A percentile compares a stretch with the other conserved stretches of the same genome.
Conservation (phyloP, 2,888 invertebrate genomes). For the Lapara coniferarum region DNA sequence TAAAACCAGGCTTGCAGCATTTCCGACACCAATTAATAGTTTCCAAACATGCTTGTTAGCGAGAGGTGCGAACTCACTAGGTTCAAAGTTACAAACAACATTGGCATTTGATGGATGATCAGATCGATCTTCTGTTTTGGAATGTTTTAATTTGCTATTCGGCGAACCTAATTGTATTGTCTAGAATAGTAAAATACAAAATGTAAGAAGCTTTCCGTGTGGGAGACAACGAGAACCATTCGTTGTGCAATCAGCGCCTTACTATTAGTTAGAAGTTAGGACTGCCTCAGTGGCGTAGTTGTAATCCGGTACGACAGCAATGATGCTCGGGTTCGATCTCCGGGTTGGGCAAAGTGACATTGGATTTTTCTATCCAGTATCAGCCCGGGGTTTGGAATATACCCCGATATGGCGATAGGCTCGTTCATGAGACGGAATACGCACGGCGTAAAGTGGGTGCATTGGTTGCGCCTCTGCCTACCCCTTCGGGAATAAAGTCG, state of each 20-base stretch:
- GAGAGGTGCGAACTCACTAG: constrained; percentile 37
- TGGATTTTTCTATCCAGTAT: too few species aligned
- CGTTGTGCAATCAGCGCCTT: background rate
- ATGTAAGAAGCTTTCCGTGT: background rate
- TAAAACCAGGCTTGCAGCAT: constrained; percentile 2
- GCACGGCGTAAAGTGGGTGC: too few species aligned
- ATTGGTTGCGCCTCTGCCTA: too few species aligned
- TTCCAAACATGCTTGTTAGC: constrained; percentile 27
- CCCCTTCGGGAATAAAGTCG: too few species aligned
- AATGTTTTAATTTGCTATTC: background rate
- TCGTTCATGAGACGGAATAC: too few species aligned
- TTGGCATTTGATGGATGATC: constrained; percentile 10
- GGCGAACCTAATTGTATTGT: background rate
- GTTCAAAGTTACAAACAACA: background rate
- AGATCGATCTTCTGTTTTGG: background rate
- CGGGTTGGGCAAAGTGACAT: too few species aligned
- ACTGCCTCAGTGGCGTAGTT: too few species aligned
- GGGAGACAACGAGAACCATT: background rate
- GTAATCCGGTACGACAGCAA: too few species aligned
- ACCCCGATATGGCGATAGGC: too few species aligned
- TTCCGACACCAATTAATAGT: constrained; percentile 26
- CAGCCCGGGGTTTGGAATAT: too few species aligned
- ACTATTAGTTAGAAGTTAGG: too few species aligned
- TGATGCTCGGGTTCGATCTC: too few species aligned
- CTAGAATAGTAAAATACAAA: background rate